Conservation (phyloP, 2,888 invertebrate species). For the Trimorus sp. region DNA sequence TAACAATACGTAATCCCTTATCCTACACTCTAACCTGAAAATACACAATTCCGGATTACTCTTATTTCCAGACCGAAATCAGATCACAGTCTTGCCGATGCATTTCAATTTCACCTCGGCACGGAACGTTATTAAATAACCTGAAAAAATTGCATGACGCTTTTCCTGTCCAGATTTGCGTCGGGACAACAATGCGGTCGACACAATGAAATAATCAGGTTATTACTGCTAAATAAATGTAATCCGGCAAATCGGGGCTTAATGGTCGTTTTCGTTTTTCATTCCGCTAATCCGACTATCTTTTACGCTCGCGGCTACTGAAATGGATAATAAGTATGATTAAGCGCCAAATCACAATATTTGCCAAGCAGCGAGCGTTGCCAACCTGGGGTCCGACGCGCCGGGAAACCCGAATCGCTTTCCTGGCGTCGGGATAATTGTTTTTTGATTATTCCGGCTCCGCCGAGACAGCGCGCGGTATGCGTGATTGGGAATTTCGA, state of each 20-base stretch:
- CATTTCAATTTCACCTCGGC: too few relatives aligned
- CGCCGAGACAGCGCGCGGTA: too few relatives aligned
- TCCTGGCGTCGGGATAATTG: background rate
- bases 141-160: constrained; percentile 29
- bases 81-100: too few relatives aligned
- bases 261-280: constrained; percentile 34
- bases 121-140: constrained; percentile 20
- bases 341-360: constrained; percentile 7
- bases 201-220: constrained; percentile 55
- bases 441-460: background rate
- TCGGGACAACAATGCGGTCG: constrained; percentile 45
- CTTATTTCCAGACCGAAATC: too few relatives aligned
- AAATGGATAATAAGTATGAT: constrained; percentile 24
- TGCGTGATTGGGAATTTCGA: too few relatives aligned
- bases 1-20: too few relatives aligned
- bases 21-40: too few relatives aligned
- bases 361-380: background rate
- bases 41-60: too few relatives aligned
- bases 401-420: too few relatives aligned
- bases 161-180: constrained; percentile 49
- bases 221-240: constrained; percentile 51
- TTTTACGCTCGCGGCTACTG: background rate
- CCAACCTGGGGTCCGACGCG: too few relatives aligned
- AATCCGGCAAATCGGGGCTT: constrained; percentile 35
- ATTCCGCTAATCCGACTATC: constrained; percentile 14